Percentiles rank a stretch among this genome's conserved stretches.
Conservation (phyloP, 2,888 invertebrate genomes). For the Limulus polyphemus region DNA sequence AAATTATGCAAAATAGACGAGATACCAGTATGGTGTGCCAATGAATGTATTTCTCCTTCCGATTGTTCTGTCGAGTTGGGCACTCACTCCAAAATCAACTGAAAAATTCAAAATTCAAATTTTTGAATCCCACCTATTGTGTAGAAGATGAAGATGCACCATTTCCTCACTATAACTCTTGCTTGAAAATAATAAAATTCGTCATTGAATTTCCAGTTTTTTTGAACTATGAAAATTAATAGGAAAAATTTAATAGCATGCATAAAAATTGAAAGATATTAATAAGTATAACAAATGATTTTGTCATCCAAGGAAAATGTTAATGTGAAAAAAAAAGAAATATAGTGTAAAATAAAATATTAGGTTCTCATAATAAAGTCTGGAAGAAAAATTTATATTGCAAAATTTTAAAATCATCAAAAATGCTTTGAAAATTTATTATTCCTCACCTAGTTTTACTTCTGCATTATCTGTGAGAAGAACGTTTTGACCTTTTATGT, state of each 20-base stretch:
- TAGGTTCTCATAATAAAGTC: neutral
- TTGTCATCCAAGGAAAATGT: too few relatives aligned
- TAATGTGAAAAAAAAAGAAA: too few relatives aligned
- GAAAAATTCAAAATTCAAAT: neutral
- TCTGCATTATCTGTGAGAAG: constrained; percentile 98
- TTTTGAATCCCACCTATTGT: neutral
- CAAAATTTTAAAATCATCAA: neutral
- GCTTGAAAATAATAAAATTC: too few relatives aligned
- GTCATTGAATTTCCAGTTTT: too few relatives aligned
- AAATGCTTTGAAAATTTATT: neutral
- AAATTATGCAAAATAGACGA: neutral
- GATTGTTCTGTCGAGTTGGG: constrained; percentile 96
- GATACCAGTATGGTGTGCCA: constrained; percentile 80
- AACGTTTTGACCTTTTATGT: constrained; percentile 99
- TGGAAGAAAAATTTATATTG: neutral
- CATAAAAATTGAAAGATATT: too few relatives aligned
- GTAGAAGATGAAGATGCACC: neutral
- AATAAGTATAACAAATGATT: too few relatives aligned
- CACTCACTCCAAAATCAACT: constrained; percentile 98
- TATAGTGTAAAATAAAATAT: neutral
- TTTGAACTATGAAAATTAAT: too few relatives aligned
- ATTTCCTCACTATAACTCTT: neutral
- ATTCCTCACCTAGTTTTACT: constrained; percentile 60
- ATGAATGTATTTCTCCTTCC: constrained; percentile 98
- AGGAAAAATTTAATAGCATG: too few relatives aligned